Base-by-base conservation (phyloP, 2,888 invertebrate species). In the Thera britannica region DNA sequence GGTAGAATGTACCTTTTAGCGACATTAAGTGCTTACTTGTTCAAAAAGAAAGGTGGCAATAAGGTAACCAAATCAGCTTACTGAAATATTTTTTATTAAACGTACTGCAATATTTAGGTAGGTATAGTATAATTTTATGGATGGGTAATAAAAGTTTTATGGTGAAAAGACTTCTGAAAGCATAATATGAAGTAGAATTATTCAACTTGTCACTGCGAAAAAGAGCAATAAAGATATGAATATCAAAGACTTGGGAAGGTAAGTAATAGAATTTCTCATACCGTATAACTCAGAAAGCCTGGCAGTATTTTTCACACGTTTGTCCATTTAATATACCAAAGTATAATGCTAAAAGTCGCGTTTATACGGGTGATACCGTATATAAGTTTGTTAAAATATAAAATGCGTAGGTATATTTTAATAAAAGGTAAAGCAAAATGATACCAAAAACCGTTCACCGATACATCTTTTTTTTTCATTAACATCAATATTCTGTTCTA, bases 211-310 rank as follows among this genome's bases (percentile, higher is more conserved):
- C 60, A 71, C 66, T 48, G 58, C 52, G 71, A 69, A 69, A 65
- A 66, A 66, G 67, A 71, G 72, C 70, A 70, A 71, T 74, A 71
- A 70, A 72, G 68, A 68, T 68, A 72, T 68, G 70, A 71, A 74
- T 72, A 72, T 70, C 71, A 72, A 71, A 72, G 62, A 68, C 68
- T 54, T 65, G 66, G 52, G 55, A 52, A 65, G 65, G 65, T 69
- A 65, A 62, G 69, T 62, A 69, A 70, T 67, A 70, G 54, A 66
- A 70, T 70, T 66, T 66, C 49, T 70, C 70, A 70, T 70, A 55
- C 54, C 62, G 62, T 62, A 67, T 69, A 63, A 63, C 58, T 63
- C 57, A 60, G 66, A 66, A 59, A 62, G 66, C 57, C 60, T 66
- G 66, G 63, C 58, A 58, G 63, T 64, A 67, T 67, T 66, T 70